Percentiles rank a stretch among this genome's conserved stretches.
phyloP scores from a whole-genome alignment of 2,888 invertebrate species.

The Agrilus biguttatus region DNA sequence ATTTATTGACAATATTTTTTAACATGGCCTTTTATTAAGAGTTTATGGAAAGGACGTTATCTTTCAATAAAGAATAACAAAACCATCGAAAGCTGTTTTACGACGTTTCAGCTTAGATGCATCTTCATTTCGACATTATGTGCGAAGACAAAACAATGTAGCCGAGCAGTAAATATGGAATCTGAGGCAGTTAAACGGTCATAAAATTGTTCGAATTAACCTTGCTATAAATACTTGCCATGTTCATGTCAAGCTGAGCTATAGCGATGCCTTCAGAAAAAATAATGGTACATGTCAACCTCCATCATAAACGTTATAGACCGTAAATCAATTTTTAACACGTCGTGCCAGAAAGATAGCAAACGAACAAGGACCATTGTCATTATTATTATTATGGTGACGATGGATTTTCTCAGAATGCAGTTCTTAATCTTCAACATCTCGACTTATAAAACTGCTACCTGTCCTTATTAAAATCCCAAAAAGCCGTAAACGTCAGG shows the following conservation, averaged over 20 bases:
- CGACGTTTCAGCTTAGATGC: slow-evolving; percentile 5
- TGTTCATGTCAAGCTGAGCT: slow-evolving; percentile 23
- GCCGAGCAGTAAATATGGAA: too few species aligned
- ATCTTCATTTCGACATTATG: slow-evolving; percentile 5
- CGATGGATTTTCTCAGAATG: slow-evolving; percentile 4
- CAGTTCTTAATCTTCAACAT: not conserved
- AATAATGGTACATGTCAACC: slow-evolving; percentile 22
- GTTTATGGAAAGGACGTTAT: too few species aligned
- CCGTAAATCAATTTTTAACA: slow-evolving; percentile 25
- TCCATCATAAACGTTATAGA: slow-evolving; percentile 27
- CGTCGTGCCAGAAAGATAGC: slow-evolving; percentile 7
- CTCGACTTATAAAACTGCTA: too few species aligned
- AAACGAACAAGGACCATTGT: slow-evolving; percentile 2
- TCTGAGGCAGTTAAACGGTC: slow-evolving; percentile 16
- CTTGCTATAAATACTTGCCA: slow-evolving; percentile 21
- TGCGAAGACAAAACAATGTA: slow-evolving; percentile 3
- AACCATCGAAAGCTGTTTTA: not conserved
- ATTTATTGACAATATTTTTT: too few species aligned
- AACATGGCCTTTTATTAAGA: too few species aligned
- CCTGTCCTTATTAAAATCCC: too few species aligned
- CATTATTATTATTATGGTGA: not conserved
- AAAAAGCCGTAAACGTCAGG: too few species aligned
- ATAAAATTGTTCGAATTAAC: slow-evolving; percentile 22
- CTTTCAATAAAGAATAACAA: too few species aligned
- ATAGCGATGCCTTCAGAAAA: slow-evolving; percentile 19